Base-by-base conservation (phyloP, 1,140 invertebrate genomes). In the Eriosoma lanigerum region DNA sequence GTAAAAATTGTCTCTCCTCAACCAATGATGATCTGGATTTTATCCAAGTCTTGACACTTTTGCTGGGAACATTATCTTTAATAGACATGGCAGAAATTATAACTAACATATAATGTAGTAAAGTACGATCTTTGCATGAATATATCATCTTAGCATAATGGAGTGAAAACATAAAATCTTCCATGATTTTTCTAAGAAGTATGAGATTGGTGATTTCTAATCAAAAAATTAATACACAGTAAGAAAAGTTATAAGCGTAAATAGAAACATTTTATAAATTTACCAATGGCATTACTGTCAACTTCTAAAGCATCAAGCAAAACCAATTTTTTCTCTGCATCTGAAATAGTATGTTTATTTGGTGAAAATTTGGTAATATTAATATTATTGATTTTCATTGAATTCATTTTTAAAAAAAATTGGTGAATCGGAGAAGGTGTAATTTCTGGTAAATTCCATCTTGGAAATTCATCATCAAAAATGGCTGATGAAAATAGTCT, bases 341-440 rank as follows among this genome's bases (percentile, higher is more conserved):
- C 87, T 85, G 92, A 88, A 15, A 96, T 84, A 84, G 92, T 95
- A 82, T 90, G 86, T 82, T 87, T 85, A 83, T 94, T 93, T 0
- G 97, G 97, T 4, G 98, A 85, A 99, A 99, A 86, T 98, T n/a
- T n/a, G n/a, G n/a, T n/a, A n/a, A n/a, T 97, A 0, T 93, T 88
- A 0, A 99, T 94, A 87, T 93, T 95, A 81, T 96, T 91, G 64
- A 99, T 97, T 81, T 92, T 92, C 92, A 99, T 96, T 60, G 94
- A 91, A 87, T 98, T 98, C 93, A 99, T 94, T 84, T 96, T 93
- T 19, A 99, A 87, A 82, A 99, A 88, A 9, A 99, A 85, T 86
- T 99, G 97, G 84, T 99, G 98, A 0, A 98, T 92, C 0, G 98
- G 97, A 82, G 94, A 91, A 46, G 92, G 87, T 78, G 92, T 89